These are phyloP conservation scores for Zosterops lateralis DNA, from an alignment of 2,113 vertebrate species.

Conservation along the genomic window DNA sequence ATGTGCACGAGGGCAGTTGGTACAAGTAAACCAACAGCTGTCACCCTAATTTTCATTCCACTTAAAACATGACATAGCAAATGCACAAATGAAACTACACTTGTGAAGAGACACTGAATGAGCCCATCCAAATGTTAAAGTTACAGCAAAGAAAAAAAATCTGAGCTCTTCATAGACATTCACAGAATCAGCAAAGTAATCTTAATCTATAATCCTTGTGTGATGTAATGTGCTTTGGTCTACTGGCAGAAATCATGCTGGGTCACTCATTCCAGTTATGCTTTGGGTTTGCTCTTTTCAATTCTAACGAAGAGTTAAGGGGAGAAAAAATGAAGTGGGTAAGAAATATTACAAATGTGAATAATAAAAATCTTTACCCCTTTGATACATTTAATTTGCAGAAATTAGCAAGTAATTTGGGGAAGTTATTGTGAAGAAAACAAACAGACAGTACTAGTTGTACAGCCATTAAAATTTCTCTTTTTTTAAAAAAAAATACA, in stretches of 20 bases:
- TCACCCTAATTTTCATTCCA: neutral
- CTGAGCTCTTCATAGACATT: neutral
- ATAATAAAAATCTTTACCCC: neutral
- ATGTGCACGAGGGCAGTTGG: neutral
- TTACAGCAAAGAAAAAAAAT: neutral
- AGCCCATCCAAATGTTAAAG: neutral
- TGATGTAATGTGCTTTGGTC: conserved; percentile 48
- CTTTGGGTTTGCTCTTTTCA: neutral
- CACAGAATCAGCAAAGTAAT: neutral
- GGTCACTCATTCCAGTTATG: neutral
- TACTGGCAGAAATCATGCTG: neutral
- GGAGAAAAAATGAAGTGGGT: fast-evolving
- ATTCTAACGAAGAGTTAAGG: neutral
- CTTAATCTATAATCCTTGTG: conserved; percentile 37
- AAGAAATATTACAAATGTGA: neutral
- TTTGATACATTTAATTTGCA: neutral
- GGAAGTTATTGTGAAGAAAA: neutral
- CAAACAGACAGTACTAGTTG: neutral
- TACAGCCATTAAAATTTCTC: neutral
- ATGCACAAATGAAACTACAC: neutral
- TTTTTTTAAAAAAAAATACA: neutral
- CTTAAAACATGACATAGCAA: neutral
- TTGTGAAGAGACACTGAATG: neutral
- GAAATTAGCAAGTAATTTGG: neutral
- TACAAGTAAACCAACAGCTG: neutral